Percentiles rank a stretch among this genome's conserved stretches.
Evolutionary conservation across 2,888 invertebrate species (phyloP).

Genomic region (Thyatira batis): DNA sequence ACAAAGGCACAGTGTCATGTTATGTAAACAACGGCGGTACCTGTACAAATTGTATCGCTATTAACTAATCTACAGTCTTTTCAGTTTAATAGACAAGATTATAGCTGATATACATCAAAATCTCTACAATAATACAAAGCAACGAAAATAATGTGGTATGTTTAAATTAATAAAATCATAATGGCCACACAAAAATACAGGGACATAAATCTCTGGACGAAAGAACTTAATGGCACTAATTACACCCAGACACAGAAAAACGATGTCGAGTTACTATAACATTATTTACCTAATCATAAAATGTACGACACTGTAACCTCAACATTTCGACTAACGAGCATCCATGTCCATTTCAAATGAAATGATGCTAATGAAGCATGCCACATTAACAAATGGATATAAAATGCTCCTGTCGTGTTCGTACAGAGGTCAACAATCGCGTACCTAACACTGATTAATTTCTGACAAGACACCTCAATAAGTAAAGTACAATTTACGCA

Average conservation of each 20-base stretch:
- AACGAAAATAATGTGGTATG: too few species aligned
- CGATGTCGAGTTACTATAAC: neutral
- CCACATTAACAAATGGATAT: neutral
- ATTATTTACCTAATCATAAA: neutral
- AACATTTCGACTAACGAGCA: slow-evolving; percentile 1
- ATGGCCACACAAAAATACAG: too few species aligned
- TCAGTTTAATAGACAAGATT: too few species aligned
- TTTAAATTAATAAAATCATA: too few species aligned
- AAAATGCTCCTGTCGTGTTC: neutral
- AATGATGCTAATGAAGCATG: neutral
- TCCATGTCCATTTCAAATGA: neutral
- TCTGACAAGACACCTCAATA: neutral
- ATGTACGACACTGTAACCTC: neutral
- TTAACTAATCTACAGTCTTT: too few species aligned
- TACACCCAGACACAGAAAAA: too few species aligned
- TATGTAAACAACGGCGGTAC: neutral
- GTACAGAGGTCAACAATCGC: neutral
- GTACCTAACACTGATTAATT: neutral
- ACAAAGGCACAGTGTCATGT: neutral
- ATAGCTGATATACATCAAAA: too few species aligned
- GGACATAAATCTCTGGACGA: too few species aligned
- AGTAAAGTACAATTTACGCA: neutral
- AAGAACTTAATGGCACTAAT: too few species aligned
- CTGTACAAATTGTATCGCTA: neutral
- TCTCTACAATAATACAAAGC: too few species aligned